These are phyloP conservation scores for Stegostoma tigrinum DNA, from an alignment of 2,113 vertebrate genomes.

Conservation along the genomic window DNA sequence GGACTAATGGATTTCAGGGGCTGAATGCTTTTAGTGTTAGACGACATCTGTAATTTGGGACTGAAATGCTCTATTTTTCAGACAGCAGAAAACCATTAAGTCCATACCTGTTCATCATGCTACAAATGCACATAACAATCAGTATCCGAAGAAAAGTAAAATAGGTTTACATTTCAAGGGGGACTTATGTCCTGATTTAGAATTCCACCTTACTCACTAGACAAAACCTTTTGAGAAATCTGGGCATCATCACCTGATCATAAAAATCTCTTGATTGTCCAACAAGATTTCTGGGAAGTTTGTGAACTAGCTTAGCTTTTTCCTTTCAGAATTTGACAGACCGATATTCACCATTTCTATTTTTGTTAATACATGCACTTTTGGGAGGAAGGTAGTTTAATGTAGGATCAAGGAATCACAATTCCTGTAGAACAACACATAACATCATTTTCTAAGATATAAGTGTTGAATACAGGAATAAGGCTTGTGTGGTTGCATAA, in stretches of 20 bases:
- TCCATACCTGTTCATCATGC: neutral
- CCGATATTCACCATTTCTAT: neutral
- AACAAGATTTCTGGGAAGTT: neutral
- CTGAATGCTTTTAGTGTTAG: neutral
- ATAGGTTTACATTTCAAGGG: neutral
- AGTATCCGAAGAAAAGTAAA: neutral
- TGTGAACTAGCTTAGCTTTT: neutral
- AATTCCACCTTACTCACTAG: neutral
- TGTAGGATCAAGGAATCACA: neutral
- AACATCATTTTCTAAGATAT: neutral
- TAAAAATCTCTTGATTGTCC: neutral
- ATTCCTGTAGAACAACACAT: neutral
- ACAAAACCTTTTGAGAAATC: neutral
- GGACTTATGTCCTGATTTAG: neutral
- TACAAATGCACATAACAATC: neutral
- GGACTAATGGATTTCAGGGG: neutral
- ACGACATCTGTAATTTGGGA: neutral
- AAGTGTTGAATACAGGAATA: neutral
- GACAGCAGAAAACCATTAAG: neutral
- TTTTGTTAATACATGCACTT: neutral
- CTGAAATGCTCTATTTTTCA: neutral
- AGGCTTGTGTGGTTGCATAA: neutral
- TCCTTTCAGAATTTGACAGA: neutral
- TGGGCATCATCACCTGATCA: neutral
- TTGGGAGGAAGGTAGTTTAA: neutral